Base-by-base conservation (phyloP, 1,140 invertebrate genomes). In the Pectinophora gossypiella region DNA sequence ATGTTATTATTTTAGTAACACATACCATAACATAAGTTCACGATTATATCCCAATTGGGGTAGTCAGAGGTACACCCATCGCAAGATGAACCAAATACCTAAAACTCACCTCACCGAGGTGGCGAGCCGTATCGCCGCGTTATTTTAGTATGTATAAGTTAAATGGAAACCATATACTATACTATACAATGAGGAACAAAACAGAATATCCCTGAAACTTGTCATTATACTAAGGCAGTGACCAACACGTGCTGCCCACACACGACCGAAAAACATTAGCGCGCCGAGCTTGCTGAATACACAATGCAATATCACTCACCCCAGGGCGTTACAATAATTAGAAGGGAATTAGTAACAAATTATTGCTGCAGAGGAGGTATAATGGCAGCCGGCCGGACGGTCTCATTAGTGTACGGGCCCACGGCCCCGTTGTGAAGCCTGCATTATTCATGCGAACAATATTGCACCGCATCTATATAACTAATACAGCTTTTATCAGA, bases 361-460 rank as follows among this genome's bases (percentile, higher is more conserved):
- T 79, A 79, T 83, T 76, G 68, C 67, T 62, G 61, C 68, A 64
- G 66, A 61, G 63, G 57, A 58, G 64, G 62, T 64, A 68, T 70
- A 77, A 72, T 73, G 61, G 68, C 58, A 40, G 75, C 67, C 64
- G 60, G 57, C 66, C 23, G 36, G 36, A 18, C 36, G 13, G 36
- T 68, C 77, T 84, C 77, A 84, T 84, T 81, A 84, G 69, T 68
- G 68, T 67, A 61, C 56, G 61, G 69, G 62, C 59, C 66, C 59
- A 64, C 48, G 61, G 58, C 46, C 64, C 64, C 57, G 64, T 61
- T 62, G 59, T 63, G 64, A 53, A 52, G 54, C 64, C 65, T 84
- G 76, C 80, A 84, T 84, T 81, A 84, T 84, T 81, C 80, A 84
- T 84, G 71, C 63, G 70, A 59, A 73, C 71, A 81, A 81, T 84